These are phyloP conservation scores for Onychorhynchus coronatus DNA, from an alignment of 2,113 vertebrate genomes.

Conservation along the genomic window DNA sequence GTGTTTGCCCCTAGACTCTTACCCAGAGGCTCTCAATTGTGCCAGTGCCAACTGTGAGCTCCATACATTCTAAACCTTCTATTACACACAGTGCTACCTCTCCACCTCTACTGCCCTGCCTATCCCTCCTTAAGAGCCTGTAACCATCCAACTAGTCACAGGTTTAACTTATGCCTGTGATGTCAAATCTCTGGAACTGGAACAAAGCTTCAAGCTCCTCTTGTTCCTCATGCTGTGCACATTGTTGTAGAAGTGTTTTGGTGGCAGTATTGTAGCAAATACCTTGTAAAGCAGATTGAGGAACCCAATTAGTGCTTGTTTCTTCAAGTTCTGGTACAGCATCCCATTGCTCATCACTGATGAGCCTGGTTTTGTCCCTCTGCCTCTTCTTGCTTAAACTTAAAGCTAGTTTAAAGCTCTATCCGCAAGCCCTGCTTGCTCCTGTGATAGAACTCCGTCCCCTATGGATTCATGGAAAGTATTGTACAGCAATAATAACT, in stretches of 20 bases:
- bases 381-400: neutral
- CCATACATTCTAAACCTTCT: neutral
- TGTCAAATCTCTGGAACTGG: neutral
- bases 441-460: neutral
- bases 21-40: neutral
- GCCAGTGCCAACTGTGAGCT: neutral
- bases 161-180: neutral
- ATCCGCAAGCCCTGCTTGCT: neutral
- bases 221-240: neutral
- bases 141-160: neutral
- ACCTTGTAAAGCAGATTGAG: neutral
- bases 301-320: neutral
- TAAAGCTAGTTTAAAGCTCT: neutral
- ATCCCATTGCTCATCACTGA: no score
- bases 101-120: neutral
- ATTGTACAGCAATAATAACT: neutral
- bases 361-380: neutral
- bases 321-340: neutral
- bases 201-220: neutral
- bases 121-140: neutral
- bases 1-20: neutral
- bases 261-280: neutral
- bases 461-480: neutral
- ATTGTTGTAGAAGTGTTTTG: neutral
- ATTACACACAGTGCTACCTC: neutral